These are phyloP conservation scores for Conistra vaccinii DNA, from an alignment of 2,888 invertebrate species.

Conservation along the genomic window DNA sequence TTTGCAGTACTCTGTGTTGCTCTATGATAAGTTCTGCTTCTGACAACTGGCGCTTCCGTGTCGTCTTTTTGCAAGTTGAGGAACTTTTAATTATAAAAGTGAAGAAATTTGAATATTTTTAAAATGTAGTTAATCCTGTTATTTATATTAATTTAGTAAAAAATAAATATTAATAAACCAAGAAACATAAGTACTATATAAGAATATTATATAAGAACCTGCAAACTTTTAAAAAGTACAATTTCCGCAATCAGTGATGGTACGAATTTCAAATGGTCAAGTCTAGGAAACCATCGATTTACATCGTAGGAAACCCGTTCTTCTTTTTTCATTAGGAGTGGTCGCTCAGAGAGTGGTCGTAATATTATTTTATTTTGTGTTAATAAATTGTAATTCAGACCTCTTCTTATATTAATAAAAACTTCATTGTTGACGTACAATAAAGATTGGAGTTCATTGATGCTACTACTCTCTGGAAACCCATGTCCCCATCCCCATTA, in stretches of 20 bases:
- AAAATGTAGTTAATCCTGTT: rapidly evolving
- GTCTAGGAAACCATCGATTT: no score
- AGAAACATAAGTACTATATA: no score
- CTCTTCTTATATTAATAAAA: not conserved
- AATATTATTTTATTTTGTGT: not conserved
- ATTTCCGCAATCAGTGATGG: not conserved
- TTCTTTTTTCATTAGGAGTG: not conserved
- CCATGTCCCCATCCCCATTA: not conserved
- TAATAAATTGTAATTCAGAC: not conserved
- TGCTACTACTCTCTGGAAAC: not conserved
- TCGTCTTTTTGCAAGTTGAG: conserved; percentile 2
- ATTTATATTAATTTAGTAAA: not conserved
- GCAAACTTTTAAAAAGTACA: not conserved
- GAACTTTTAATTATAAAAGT: not conserved
- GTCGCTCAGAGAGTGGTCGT: no score
- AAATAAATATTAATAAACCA: not conserved
- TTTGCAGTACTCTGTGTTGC: no score
- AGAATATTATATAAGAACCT: no score
- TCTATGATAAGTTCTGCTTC: not conserved
- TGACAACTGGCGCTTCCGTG: conserved; percentile 52
- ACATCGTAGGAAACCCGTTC: not conserved
- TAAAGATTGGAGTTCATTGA: not conserved
- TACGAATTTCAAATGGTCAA: conserved; percentile 30
- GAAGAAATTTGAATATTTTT: not conserved
- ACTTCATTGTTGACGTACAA: not conserved